Percentiles rank a stretch among this genome's conserved stretches.
phyloP scores from a whole-genome alignment of 2,888 invertebrate genomes.

The Leptopterna dolabrata region DNA sequence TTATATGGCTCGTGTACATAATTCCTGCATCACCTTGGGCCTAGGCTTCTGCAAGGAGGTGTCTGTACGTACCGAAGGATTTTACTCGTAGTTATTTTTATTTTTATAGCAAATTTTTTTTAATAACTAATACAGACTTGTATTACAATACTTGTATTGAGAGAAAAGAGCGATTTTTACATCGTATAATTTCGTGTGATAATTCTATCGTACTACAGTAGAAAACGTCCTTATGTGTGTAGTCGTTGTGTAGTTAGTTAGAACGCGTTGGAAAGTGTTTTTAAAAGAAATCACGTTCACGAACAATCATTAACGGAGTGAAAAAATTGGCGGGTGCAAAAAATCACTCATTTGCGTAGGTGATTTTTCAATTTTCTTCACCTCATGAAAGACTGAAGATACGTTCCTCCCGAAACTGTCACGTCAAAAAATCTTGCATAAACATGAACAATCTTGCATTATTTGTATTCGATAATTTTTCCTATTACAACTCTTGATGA shows the following conservation, averaged over 20 bases:
- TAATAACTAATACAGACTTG: no score
- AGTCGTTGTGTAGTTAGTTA: constrained; percentile 39
- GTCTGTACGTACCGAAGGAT: constrained; percentile 43
- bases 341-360: background rate
- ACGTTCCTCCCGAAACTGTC: constrained; percentile 26
- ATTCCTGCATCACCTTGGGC: constrained; percentile 48
- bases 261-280: background rate
- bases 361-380: constrained; percentile 9
- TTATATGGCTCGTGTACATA: constrained; percentile 47
- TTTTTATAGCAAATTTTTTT: background rate
- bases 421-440: background rate
- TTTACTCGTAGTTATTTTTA: background rate
- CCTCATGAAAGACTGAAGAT: constrained; percentile 41
- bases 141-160: background rate
- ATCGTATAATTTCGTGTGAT: constrained; percentile 28
- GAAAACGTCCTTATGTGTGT: constrained; percentile 37
- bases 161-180: background rate
- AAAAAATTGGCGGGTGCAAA: background rate
- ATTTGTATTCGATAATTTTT: background rate
- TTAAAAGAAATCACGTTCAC: background rate
- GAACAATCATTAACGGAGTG: constrained; percentile 22
- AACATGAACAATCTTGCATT: background rate
- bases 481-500: background rate
- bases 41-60: constrained; percentile 44
- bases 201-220: constrained; percentile 21